A percentile compares a stretch with the other conserved stretches of the same genome.
phyloP scores from a whole-genome alignment of 2,113 vertebrate genomes.

The Phalacrocorax aristotelis region DNA sequence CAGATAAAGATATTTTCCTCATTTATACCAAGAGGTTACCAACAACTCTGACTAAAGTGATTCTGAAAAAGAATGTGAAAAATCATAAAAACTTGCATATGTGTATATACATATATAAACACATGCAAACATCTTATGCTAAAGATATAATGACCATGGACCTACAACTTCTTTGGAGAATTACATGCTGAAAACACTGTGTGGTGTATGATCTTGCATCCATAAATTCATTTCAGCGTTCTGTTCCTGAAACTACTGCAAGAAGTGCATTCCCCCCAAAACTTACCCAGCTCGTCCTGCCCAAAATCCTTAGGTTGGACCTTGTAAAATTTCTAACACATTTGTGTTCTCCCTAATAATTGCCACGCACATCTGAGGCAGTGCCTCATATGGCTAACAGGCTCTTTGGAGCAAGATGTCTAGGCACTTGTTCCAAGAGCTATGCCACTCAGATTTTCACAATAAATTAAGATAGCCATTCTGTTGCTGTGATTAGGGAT shows the following conservation, averaged over 20 bases:
- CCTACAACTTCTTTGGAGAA: background rate
- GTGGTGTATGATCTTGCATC: background rate
- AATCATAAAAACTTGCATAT: rapidly evolving
- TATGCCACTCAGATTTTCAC: background rate
- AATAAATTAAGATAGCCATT: background rate
- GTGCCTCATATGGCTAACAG: too few relatives aligned
- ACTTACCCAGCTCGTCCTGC: background rate
- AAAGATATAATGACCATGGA: rapidly evolving
- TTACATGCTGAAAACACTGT: background rate
- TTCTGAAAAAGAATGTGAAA: background rate
- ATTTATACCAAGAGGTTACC: background rate
- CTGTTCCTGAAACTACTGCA: background rate
- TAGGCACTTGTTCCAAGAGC: background rate
- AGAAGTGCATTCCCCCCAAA: background rate
- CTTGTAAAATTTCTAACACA: background rate
- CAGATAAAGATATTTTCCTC: background rate
- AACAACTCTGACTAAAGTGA: background rate
- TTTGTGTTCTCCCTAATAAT: background rate
- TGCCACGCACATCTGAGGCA: background rate
- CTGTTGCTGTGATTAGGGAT: background rate
- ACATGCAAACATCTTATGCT: background rate
- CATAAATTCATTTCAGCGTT: background rate
- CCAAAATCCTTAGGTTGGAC: background rate
- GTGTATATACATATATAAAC: background rate
- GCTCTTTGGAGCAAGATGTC: background rate